Evolutionary conservation across 2,113 vertebrate genomes (phyloP).

Genomic region (Neofelis nebulosa): DNA sequence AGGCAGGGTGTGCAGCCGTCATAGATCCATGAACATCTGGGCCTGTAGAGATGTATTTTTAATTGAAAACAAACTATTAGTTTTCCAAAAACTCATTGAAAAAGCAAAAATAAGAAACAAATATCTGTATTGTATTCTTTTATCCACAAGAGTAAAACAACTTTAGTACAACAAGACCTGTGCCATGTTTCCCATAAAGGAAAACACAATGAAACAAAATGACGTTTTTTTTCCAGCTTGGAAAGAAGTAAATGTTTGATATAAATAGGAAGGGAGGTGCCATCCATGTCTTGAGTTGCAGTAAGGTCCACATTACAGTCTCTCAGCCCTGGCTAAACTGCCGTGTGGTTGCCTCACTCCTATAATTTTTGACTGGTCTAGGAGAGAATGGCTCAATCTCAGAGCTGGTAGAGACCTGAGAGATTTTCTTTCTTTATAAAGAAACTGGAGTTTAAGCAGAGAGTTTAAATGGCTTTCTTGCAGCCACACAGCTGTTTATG

Average conservation of each 20-base stretch:
- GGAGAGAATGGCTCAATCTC: background rate
- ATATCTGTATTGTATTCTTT: conserved; percentile 15
- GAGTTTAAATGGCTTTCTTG: background rate
- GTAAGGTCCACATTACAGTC: background rate
- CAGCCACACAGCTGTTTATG: background rate
- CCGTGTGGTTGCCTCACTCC: background rate
- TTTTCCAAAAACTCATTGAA: conserved; percentile 46
- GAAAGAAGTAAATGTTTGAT: conserved; percentile 5
- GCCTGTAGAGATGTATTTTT: conserved; percentile 45
- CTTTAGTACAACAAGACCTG: conserved; percentile 11
- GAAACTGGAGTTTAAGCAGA: background rate
- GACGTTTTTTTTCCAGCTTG: conserved; percentile 20
- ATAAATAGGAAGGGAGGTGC: background rate
- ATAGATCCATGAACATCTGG: background rate
- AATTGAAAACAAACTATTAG: conserved; percentile 35
- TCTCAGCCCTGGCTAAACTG: background rate
- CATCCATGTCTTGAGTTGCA: background rate
- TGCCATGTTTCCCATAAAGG: conserved; percentile 30
- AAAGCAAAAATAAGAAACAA: background rate
- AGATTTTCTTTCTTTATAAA: background rate
- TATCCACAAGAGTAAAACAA: conserved; percentile 21
- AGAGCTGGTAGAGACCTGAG: background rate
- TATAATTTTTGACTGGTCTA: background rate
- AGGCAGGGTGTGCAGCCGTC: background rate
- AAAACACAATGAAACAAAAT: conserved; percentile 55